Evolutionary conservation across 2,113 vertebrate species (phyloP).

Genomic region (Rhea americana): DNA sequence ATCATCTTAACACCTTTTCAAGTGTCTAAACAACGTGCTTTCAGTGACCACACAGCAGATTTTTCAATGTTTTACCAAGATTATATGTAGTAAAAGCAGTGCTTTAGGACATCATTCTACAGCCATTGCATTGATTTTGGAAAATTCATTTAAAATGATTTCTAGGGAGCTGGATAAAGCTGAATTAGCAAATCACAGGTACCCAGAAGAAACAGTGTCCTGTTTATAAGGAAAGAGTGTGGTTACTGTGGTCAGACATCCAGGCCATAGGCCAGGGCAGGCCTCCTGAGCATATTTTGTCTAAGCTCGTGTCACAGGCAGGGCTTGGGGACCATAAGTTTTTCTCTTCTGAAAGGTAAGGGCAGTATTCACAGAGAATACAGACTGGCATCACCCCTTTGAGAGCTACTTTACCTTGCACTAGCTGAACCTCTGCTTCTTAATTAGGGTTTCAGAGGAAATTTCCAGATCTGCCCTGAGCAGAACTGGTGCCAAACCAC

Average conservation of each 20-base stretch:
- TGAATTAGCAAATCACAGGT: constrained; percentile 40
- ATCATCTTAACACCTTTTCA: background rate
- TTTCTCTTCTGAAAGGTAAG: constrained; percentile 35
- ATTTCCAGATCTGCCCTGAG: background rate
- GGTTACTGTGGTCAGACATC: constrained; percentile 51
- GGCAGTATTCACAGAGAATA: background rate
- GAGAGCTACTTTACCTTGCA: background rate
- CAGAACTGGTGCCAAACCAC: background rate
- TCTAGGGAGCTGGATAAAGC: constrained; percentile 1
- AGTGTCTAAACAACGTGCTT: background rate
- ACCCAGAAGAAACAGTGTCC: constrained; percentile 37
- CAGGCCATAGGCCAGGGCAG: constrained; percentile 20
- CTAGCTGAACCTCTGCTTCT: background rate
- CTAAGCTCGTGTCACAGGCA: constrained; percentile 29
- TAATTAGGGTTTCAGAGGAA: background rate
- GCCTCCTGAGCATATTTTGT: constrained; percentile 54
- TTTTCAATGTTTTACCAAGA: background rate
- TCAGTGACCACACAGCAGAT: background rate
- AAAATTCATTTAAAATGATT: background rate
- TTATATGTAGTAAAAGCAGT: background rate
- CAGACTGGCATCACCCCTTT: background rate
- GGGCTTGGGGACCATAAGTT: constrained; percentile 25
- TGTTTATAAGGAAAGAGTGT: constrained; percentile 47
- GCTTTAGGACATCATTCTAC: background rate
- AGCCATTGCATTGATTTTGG: background rate